Percentiles rank a stretch among this genome's conserved stretches.
Conservation (phyloP, 2,113 vertebrate genomes). For the Barbus barbus region DNA sequence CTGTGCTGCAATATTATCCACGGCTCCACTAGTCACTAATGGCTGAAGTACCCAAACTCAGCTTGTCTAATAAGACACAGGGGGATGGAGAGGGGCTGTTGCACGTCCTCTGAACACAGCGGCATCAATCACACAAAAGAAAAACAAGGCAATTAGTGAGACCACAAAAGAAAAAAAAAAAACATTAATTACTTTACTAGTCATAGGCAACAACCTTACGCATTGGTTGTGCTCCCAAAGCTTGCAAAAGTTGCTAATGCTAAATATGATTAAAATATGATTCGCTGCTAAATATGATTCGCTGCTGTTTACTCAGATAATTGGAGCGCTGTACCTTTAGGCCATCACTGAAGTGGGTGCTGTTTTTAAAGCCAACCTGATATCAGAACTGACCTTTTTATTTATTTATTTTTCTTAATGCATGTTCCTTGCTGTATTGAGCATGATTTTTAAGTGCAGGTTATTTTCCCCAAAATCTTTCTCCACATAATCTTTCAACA, state of each 20-base stretch:
- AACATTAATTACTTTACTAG: conserved; percentile 46
- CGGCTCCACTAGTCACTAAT: conserved; percentile 61
- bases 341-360: not conserved
- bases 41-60: conserved; percentile 65
- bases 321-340: not conserved
- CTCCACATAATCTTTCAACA: not conserved
- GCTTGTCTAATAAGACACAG: conserved; percentile 69
- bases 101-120: conserved; percentile 65
- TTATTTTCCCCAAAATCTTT: not conserved
- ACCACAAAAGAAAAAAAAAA: conserved; percentile 35
- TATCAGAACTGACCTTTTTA: not conserved
- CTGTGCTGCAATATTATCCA: conserved; percentile 66
- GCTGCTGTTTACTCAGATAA: not conserved
- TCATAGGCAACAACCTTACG: conserved; percentile 3
- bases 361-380: not conserved
- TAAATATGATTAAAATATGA: too few species aligned
- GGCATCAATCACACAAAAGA: conserved; percentile 61
- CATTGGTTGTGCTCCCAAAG: conserved; percentile 23
- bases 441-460: not conserved
- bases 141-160: conserved; percentile 61
- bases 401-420: not conserved
- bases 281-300: not conserved
- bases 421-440: not conserved
- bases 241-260: not conserved
- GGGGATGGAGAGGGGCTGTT: conserved; percentile 51